phyloP scores from a whole-genome alignment of 1,140 invertebrate species.

The Chlorops oryzae region DNA sequence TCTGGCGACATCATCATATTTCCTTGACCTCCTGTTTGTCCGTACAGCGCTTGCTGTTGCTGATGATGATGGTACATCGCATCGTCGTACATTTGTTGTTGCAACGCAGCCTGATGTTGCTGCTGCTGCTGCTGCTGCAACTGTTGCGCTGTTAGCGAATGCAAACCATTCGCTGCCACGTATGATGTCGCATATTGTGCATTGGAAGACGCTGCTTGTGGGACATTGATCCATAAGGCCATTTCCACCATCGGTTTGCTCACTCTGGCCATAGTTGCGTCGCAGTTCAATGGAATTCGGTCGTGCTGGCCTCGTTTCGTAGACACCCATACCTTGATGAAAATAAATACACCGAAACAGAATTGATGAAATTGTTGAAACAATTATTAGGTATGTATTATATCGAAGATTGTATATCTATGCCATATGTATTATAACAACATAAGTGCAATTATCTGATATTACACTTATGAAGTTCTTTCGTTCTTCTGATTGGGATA shows the following conservation, averaged over 20 bases:
- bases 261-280: slow-evolving; percentile 57
- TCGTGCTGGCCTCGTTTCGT: slow-evolving; percentile 55
- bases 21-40: slow-evolving; percentile 43
- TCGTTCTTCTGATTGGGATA: too few relatives aligned
- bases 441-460: too few relatives aligned
- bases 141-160: slow-evolving; percentile 4
- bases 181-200: slow-evolving; percentile 24
- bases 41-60: slow-evolving; percentile 47
- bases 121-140: slow-evolving; percentile 25
- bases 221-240: slow-evolving; percentile 45
- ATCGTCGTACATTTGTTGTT: slow-evolving; percentile 42
- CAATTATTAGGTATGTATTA: too few relatives aligned
- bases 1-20: slow-evolving; percentile 50
- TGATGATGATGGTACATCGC: slow-evolving; percentile 44
- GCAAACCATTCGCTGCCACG: slow-evolving; percentile 43
- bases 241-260: slow-evolving; percentile 53
- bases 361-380: too few relatives aligned
- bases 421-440: too few relatives aligned
- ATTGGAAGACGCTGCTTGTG: slow-evolving; percentile 23
- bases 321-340: slow-evolving; percentile 43
- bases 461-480: too few relatives aligned
- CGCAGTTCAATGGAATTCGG: slow-evolving; percentile 72
- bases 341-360: not conserved
- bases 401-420: too few relatives aligned
- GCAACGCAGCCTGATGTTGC: slow-evolving; percentile 21